Conservation (phyloP, 2,888 invertebrate species). For the Julus scandinavius region DNA sequence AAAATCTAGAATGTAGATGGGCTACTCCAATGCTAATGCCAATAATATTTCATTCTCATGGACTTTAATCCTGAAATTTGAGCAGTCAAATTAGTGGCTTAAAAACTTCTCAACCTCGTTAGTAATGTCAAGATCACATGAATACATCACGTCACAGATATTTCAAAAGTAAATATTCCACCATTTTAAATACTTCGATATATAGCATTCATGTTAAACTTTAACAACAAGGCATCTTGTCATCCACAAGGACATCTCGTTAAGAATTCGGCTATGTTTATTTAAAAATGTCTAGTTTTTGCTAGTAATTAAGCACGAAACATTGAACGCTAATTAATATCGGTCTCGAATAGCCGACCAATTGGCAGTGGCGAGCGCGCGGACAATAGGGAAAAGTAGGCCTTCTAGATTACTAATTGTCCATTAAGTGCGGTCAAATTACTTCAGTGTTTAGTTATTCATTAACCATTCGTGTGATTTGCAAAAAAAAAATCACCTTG, state of each 20-base stretch:
- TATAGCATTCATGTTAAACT: neutral
- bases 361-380: constrained; percentile 6
- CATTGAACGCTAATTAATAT: constrained; percentile 30
- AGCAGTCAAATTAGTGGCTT: too few species aligned
- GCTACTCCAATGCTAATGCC: too few species aligned
- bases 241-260: neutral
- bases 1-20: too few species aligned
- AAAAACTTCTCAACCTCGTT: too few species aligned
- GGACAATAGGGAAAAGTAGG: neutral
- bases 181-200: neutral
- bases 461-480: neutral
- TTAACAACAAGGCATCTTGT: neutral
- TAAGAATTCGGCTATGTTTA: neutral
- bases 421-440: constrained; percentile 16
- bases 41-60: too few species aligned
- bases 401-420: constrained; percentile 42
- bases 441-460: neutral
- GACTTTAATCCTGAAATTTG: too few species aligned
- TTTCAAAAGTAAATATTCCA: neutral
- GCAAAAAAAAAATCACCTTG: constrained; percentile 25
- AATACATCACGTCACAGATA: neutral
- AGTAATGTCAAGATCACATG: too few species aligned
- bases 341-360: neutral
- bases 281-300: neutral
- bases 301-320: neutral